Conservation (phyloP, 2,113 vertebrate genomes). For the Protobothrops mucrosquamatus region DNA sequence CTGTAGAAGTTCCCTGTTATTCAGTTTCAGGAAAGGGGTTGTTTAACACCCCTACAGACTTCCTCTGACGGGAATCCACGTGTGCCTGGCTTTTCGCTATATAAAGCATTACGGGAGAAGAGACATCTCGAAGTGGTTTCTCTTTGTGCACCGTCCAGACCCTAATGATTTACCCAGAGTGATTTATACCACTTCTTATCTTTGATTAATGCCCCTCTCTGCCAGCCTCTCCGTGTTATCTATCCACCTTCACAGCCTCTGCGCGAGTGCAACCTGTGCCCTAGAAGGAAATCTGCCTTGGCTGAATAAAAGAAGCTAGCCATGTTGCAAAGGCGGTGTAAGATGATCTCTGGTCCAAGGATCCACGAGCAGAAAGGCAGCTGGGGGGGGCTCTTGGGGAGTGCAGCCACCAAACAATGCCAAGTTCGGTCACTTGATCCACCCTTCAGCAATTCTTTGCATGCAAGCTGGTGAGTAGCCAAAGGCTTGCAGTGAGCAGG, state of each 20-base stretch:
- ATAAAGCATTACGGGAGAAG: conserved; percentile 52
- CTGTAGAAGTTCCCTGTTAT: neutral
- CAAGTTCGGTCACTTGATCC: conserved; percentile 59
- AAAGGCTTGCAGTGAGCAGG: conserved; percentile 3
- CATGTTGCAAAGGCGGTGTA: conserved; percentile 58
- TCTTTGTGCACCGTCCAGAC: conserved; percentile 22
- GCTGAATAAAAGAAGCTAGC: conserved; percentile 65
- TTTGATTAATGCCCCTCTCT: neutral
- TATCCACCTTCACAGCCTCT: neutral
- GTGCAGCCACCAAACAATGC: conserved; percentile 50
- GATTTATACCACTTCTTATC: conserved; percentile 30
- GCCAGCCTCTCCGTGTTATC: neutral
- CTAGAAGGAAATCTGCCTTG: conserved; percentile 16
- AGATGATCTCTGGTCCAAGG: conserved; percentile 51
- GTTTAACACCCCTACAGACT: neutral
- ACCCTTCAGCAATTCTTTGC: conserved; percentile 37
- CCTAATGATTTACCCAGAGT: neutral
- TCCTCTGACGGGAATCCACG: conserved; percentile 43
- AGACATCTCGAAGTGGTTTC: conserved; percentile 40
- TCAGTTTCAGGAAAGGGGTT: neutral
- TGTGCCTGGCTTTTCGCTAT: conserved; percentile 14
- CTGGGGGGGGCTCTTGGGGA: conserved; percentile 28
- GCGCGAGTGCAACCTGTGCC: conserved; percentile 7
- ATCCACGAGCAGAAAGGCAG: conserved; percentile 35
- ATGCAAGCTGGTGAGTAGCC: conserved; percentile 60